These are phyloP conservation scores for Oligia strigilis DNA, from an alignment of 2,888 invertebrate species.

Conservation along the genomic window DNA sequence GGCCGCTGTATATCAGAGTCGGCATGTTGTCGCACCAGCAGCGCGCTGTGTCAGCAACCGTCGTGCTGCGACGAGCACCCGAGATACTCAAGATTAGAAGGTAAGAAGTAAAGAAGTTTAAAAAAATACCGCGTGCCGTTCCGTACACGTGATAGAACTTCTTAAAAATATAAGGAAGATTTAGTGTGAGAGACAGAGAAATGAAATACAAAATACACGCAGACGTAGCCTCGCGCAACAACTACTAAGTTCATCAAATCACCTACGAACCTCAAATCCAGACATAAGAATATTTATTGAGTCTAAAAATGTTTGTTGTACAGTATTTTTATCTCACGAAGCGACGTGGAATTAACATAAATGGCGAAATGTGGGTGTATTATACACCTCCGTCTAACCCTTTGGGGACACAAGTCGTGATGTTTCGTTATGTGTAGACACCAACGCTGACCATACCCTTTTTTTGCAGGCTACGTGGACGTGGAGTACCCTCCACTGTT, in stretches of 20 bases:
- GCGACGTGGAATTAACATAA: too few relatives aligned
- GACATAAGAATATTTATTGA: too few relatives aligned
- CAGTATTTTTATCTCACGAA: too few relatives aligned
- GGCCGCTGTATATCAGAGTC: constrained; percentile 90
- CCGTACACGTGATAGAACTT: too few relatives aligned
- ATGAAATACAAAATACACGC: too few relatives aligned
- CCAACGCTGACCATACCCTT: not conserved
- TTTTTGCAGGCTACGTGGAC: constrained; percentile 72
- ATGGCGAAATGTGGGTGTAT: too few relatives aligned
- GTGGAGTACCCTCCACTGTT: constrained; percentile 80
- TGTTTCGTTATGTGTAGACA: not conserved
- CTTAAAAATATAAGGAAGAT: not conserved
- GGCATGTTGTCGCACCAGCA: constrained; percentile 87
- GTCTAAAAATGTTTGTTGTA: too few relatives aligned
- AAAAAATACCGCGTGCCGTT: not conserved
- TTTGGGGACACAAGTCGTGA: too few relatives aligned
- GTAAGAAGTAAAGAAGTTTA: not conserved
- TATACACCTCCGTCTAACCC: not conserved
- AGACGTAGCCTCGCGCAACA: too few relatives aligned
- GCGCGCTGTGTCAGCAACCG: constrained; percentile 81
- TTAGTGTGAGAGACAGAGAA: not conserved
- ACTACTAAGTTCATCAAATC: too few relatives aligned
- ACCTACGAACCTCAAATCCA: too few relatives aligned
- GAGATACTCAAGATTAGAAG: constrained; percentile 29
- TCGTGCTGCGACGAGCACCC: constrained; percentile 83